phyloP scores from a whole-genome alignment of 2,888 invertebrate species.

The Lobophora halterata region DNA sequence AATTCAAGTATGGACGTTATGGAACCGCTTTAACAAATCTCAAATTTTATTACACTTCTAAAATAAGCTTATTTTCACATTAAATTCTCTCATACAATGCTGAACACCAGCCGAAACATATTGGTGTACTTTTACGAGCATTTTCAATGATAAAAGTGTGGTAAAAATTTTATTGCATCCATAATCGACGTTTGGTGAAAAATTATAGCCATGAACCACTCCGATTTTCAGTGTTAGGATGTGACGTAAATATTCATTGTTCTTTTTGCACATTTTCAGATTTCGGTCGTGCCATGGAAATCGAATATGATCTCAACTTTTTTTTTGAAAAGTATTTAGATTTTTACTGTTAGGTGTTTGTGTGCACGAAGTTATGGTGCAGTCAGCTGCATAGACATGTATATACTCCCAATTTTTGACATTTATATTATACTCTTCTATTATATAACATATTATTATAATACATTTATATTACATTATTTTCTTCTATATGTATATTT shows the following conservation, averaged over 20 bases:
- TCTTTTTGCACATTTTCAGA: constrained; percentile 1
- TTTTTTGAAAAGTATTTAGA: not conserved
- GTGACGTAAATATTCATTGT: constrained; percentile 13
- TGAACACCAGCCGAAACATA: constrained; percentile 18
- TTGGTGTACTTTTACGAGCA: constrained; percentile 28
- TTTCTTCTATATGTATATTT: too few relatives aligned
- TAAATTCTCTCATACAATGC: constrained; percentile 32
- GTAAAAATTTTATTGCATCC: constrained; percentile 28
- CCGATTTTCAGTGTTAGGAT: constrained; percentile 13
- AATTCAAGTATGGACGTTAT: too few relatives aligned
- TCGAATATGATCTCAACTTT: not conserved
- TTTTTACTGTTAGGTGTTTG: too few relatives aligned
- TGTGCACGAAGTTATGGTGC: too few relatives aligned
- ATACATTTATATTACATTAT: too few relatives aligned
- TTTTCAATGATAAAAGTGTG: constrained; percentile 31
- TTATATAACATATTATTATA: too few relatives aligned
- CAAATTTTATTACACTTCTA: constrained; percentile 11
- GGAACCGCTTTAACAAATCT: too few relatives aligned
- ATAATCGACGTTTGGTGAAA: constrained; percentile 23
- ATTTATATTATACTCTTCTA: too few relatives aligned
- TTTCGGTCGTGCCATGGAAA: not conserved
- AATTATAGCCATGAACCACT: constrained; percentile 13
- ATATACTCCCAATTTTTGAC: too few relatives aligned
- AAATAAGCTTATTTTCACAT: constrained; percentile 28
- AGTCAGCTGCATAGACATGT: too few relatives aligned